Percentiles rank a stretch among this genome's conserved stretches.
phyloP scores from a whole-genome alignment of 1,140 invertebrate genomes.

The Drosophila murphyi region DNA sequence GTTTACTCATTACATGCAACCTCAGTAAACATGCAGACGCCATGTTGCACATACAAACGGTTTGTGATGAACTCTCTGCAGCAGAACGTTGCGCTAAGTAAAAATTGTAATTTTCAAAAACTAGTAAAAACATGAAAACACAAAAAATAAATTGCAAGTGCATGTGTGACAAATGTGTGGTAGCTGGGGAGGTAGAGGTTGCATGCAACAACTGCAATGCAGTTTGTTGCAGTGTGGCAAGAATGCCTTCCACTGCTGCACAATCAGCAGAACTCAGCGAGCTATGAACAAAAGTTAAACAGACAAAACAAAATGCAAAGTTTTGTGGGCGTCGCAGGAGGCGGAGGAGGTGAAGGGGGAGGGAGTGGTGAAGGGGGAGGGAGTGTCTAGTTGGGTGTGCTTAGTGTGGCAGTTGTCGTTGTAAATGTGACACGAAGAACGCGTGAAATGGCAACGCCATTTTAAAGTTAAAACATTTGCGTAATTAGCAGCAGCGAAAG shows the following conservation, averaged over 20 bases:
- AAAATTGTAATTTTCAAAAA: slow-evolving; percentile 65
- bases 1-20: slow-evolving; percentile 10
- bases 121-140: slow-evolving; percentile 56
- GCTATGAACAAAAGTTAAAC: slow-evolving; percentile 78
- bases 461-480: slow-evolving; percentile 79
- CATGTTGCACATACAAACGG: slow-evolving; percentile 51
- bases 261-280: slow-evolving; percentile 74
- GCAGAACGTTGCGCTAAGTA: slow-evolving; percentile 2
- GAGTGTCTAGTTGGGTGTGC: neutral
- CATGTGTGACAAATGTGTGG: neutral
- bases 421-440: slow-evolving; percentile 61
- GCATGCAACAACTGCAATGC: slow-evolving; percentile 29
- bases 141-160: slow-evolving; percentile 57
- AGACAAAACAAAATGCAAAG: slow-evolving; percentile 77
- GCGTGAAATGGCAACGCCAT: slow-evolving; percentile 63
- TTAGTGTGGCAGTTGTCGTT: slow-evolving; percentile 49
- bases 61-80: neutral
- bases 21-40: slow-evolving; percentile 46
- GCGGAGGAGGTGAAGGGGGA: neutral
- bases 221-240: slow-evolving; percentile 20
- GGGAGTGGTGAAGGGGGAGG: neutral
- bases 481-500: slow-evolving; percentile 66
- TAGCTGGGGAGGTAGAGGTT: neutral
- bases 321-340: slow-evolving; percentile 2
- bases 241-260: slow-evolving; percentile 44